A percentile compares a stretch with the other conserved stretches of the same genome.
These are phyloP conservation scores for Yponomeuta evonymella DNA, from an alignment of 2,888 invertebrate species.

Conservation along the genomic window DNA sequence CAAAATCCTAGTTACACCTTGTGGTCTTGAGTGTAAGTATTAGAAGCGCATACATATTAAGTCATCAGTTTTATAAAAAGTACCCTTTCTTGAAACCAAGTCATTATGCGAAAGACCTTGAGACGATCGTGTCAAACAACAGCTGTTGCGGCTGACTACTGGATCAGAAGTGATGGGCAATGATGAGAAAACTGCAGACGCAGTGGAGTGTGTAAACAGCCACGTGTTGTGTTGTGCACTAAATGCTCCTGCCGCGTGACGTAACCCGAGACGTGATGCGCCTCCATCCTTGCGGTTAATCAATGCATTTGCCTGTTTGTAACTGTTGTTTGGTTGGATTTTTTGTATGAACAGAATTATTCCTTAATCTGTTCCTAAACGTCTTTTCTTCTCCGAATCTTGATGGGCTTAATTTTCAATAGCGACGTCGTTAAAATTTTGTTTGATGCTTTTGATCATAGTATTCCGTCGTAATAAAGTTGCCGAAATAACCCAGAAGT, in stretches of 20 bases:
- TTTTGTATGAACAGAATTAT: background rate
- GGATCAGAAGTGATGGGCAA: constrained; percentile 47
- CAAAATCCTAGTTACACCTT: background rate
- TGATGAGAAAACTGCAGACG: constrained; percentile 48
- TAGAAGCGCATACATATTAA: background rate
- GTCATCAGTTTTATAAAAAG: background rate
- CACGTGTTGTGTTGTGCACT: constrained; percentile 50
- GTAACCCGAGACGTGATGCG: constrained; percentile 44
- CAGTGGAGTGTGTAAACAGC: constrained; percentile 46
- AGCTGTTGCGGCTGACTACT: constrained; percentile 44
- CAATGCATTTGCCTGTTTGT: constrained; percentile 19
- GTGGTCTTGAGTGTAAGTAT: background rate
- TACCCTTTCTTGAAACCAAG: background rate
- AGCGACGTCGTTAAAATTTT: constrained; percentile 6
- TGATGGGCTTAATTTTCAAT: background rate
- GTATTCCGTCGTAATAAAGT: background rate
- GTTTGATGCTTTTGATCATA: constrained; percentile 11
- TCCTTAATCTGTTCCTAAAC: background rate
- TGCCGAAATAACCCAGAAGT: constrained; percentile 28
- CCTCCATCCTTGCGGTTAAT: constrained; percentile 36
- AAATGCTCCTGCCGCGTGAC: constrained; percentile 28
- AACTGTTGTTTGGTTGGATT: background rate
- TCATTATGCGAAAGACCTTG: constrained; percentile 15
- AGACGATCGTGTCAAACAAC: constrained; percentile 19
- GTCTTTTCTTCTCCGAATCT: background rate